Conservation (phyloP, 2,113 vertebrate species). For the Neomonachus schauinslandi region DNA sequence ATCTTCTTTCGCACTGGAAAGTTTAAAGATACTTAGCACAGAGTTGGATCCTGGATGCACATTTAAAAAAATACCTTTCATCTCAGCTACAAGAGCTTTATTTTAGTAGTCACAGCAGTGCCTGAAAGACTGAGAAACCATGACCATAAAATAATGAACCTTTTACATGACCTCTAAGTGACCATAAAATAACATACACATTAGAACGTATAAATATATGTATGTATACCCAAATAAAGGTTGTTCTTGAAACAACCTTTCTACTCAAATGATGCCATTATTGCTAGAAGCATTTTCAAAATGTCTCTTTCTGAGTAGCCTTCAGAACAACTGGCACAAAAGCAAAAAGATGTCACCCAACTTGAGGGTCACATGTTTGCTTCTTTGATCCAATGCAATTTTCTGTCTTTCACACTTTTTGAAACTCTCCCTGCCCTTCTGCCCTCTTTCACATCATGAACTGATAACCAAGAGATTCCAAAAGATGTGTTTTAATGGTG, state of each 20-base stretch:
- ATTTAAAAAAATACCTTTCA: background rate
- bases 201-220: background rate
- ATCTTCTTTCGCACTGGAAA: background rate
- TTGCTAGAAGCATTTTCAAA: background rate
- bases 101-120: background rate
- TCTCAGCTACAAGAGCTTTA: background rate
- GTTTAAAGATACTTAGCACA: background rate
- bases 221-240: background rate
- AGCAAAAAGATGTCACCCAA: background rate
- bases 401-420: background rate
- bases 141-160: background rate
- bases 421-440: background rate
- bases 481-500: background rate
- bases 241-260: background rate
- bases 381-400: background rate
- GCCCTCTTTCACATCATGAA: background rate
- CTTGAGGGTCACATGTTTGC: background rate
- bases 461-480: background rate
- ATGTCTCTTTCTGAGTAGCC: background rate
- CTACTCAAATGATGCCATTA: background rate
- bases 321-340: background rate
- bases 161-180: background rate
- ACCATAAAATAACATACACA: background rate
- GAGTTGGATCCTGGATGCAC: background rate
- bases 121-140: background rate